Evolutionary conservation across 2,888 invertebrate genomes (phyloP).

Genomic region (Rambutsinella grinnellia): DNA sequence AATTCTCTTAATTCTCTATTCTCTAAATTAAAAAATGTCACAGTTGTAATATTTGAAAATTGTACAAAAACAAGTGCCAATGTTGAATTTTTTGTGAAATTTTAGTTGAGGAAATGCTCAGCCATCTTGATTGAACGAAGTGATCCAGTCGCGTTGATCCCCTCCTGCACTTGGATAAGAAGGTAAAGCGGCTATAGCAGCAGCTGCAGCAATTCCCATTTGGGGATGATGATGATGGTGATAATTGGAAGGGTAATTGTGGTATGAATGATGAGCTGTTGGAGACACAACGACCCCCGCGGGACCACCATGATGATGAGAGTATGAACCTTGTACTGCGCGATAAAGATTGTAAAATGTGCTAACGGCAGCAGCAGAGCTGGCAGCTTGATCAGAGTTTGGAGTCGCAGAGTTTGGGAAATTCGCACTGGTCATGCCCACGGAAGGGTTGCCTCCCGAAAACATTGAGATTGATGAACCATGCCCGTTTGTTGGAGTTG

Average conservation of each 20-base stretch:
- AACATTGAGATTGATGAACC: slow-evolving; percentile 18
- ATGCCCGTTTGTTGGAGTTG: slow-evolving; percentile 28
- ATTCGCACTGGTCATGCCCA: slow-evolving; percentile 32
- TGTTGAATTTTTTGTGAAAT: too few relatives aligned
- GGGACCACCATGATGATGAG: slow-evolving; percentile 32
- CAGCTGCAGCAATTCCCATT: slow-evolving; percentile 43
- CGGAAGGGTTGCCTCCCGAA: slow-evolving; percentile 1
- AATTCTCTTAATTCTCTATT: too few relatives aligned
- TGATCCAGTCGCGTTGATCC: slow-evolving; percentile 46
- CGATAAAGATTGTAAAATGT: slow-evolving; percentile 59
- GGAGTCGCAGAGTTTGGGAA: slow-evolving; percentile 20
- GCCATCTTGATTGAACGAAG: slow-evolving; percentile 45
- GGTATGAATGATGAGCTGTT: slow-evolving; percentile 50
- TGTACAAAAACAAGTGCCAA: too few relatives aligned
- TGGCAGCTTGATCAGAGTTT: slow-evolving; percentile 25
- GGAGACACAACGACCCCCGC: slow-evolving; percentile 46
- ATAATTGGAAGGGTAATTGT: slow-evolving; percentile 50
- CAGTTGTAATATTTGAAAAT: too few relatives aligned
- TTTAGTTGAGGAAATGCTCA: too few relatives aligned
- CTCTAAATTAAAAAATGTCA: too few relatives aligned
- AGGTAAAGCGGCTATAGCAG: slow-evolving; percentile 39
- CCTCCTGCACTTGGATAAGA: slow-evolving; percentile 11
- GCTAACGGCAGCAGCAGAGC: slow-evolving; percentile 44
- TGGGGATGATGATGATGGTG: slow-evolving; percentile 46
- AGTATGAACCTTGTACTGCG: slow-evolving; percentile 47